A percentile compares a stretch with the other conserved stretches of the same genome.
Conservation (phyloP, 2,888 invertebrate species). For the Drosophila anomelani region DNA sequence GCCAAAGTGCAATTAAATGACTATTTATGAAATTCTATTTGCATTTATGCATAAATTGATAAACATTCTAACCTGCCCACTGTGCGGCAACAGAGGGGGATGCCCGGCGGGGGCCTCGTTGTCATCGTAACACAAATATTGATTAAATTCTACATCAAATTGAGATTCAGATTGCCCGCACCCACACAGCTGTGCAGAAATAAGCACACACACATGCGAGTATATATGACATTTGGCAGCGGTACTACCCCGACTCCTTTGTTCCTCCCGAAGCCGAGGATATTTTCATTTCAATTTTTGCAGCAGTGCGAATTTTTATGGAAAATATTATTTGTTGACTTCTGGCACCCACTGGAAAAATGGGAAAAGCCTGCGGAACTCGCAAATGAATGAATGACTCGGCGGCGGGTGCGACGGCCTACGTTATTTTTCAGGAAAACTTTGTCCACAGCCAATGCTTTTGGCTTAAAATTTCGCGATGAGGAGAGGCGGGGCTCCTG, state of each 20-base stretch:
- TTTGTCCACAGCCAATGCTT: conserved; percentile 46
- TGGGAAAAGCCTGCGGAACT: conserved; percentile 27
- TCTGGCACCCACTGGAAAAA: conserved; percentile 60
- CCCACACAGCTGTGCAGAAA: conserved; percentile 7
- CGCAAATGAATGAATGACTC: conserved; percentile 48
- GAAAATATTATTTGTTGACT: conserved; percentile 79
- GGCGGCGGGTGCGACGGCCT: conserved; percentile 18
- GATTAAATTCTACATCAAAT: conserved; percentile 68
- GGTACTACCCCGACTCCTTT: neutral
- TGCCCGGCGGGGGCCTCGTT: conserved; percentile 21
- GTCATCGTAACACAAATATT: conserved; percentile 59
- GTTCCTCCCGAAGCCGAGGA: conserved; percentile 13
- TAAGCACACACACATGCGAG: conserved; percentile 5
- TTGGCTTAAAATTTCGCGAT: conserved; percentile 56
- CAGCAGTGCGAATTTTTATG: conserved; percentile 66
- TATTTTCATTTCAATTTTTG: conserved; percentile 74
- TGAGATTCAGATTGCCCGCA: conserved; percentile 62
- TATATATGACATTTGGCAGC: conserved; percentile 26
- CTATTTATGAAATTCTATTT: conserved; percentile 77
- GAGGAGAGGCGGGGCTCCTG: conserved; percentile 7
- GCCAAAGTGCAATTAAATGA: conserved; percentile 75
- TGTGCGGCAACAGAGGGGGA: conserved; percentile 2
- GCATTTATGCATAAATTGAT: conserved; percentile 76
- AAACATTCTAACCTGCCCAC: conserved; percentile 51
- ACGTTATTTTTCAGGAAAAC: conserved; percentile 50